Percentiles rank a stretch among this genome's conserved stretches.
Conservation (phyloP, 2,888 invertebrate species). For the Gasteruption jaculator region DNA sequence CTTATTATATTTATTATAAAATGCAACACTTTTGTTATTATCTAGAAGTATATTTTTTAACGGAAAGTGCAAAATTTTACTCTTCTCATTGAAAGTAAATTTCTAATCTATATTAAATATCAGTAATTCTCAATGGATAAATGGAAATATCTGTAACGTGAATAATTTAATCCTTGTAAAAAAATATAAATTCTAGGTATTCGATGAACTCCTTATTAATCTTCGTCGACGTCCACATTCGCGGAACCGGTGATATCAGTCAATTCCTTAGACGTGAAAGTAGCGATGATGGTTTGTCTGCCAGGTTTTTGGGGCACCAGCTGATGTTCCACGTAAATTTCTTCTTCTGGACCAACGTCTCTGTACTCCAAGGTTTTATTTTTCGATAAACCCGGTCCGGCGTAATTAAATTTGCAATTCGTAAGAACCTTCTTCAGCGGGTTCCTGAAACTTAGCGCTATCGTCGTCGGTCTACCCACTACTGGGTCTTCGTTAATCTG, state of each 20-base stretch:
- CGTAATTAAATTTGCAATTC: constrained; percentile 65
- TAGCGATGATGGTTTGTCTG: constrained; percentile 64
- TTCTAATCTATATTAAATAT: too few species aligned
- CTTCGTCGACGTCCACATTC: constrained; percentile 56
- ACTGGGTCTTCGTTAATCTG: constrained; percentile 63
- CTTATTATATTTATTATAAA: too few species aligned
- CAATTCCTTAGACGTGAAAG: constrained; percentile 67
- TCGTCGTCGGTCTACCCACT: constrained; percentile 56
- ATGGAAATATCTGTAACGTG: neutral
- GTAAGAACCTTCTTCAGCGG: constrained; percentile 64
- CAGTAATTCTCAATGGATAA: too few species aligned
- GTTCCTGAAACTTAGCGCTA: constrained; percentile 64
- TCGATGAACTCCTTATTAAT: constrained; percentile 22
- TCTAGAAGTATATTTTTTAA: too few species aligned
- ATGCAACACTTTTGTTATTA: too few species aligned
- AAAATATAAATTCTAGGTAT: neutral
- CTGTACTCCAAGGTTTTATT: constrained; percentile 58
- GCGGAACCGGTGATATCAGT: constrained; percentile 68
- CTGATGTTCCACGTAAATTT: constrained; percentile 56
- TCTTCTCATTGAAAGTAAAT: too few species aligned
- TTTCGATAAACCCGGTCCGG: constrained; percentile 64
- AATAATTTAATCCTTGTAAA: neutral
- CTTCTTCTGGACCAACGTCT: constrained; percentile 57
- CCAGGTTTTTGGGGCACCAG: constrained; percentile 64
- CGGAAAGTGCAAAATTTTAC: too few species aligned